Conservation (phyloP, 92 coral and sea anemone species). For the Epizoanthus stellaris region DNA sequence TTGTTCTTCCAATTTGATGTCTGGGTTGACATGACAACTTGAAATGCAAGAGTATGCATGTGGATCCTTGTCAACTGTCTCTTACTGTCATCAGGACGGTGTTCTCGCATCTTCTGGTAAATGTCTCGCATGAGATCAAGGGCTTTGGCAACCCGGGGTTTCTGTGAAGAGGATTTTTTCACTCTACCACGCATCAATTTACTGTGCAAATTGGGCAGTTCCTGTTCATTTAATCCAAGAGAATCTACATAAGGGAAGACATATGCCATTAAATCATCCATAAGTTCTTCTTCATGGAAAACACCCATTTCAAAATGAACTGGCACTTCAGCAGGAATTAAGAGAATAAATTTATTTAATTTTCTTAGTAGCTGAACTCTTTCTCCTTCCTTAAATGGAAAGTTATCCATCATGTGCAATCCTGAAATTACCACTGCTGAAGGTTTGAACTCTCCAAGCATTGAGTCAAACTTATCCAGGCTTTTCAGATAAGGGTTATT, state of each 20-base stretch:
- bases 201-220: constrained; percentile 84
- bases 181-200: constrained; percentile 72
- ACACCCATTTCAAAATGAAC: constrained; percentile 97
- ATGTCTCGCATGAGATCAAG: constrained; percentile 88
- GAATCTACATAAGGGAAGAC: constrained; percentile 87
- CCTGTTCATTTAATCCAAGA: constrained; percentile 96
- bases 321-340: constrained; percentile 58
- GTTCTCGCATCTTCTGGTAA: constrained; percentile 60
- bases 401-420: constrained; percentile 90
- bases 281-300: constrained; percentile 81
- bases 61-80: constrained; percentile 77
- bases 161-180: constrained; percentile 84
- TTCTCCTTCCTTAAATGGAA: constrained; percentile 75
- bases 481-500: constrained; percentile 83
- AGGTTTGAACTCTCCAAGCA: constrained; percentile 66
- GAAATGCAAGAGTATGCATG: constrained; percentile 92
- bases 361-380: constrained; percentile 68
- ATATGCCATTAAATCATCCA: constrained; percentile 76
- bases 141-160: constrained; percentile 88
- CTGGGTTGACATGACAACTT: constrained; percentile 75
- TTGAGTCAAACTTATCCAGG: constrained; percentile 58
- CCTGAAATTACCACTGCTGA: constrained; percentile 79
- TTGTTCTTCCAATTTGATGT: constrained; percentile 78
- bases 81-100: constrained; percentile 56
- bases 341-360: constrained; percentile 61